Base-by-base conservation (phyloP, 2,888 invertebrate species). In the Melanostoma scalare region DNA sequence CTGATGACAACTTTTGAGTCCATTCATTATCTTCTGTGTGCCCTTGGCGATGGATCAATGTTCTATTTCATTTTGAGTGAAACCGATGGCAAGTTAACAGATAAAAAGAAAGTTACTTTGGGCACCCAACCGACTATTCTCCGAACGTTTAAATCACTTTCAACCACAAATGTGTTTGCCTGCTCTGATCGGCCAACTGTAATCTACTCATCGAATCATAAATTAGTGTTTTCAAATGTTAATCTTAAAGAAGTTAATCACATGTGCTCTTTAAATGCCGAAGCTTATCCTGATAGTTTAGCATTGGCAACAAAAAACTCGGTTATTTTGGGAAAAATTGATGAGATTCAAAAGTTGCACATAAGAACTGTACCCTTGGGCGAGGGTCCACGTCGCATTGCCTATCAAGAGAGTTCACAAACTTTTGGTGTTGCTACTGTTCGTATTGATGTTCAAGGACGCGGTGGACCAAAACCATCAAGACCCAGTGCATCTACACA, bases 111-210 rank as follows among this genome's bases (percentile, higher is more conserved):
- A 89, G 98, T 99, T 20, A 98, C 98, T 0, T 92, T 99, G 3
- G 99, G 99, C 63, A 99, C 99, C 0, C 99, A 99, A 89, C 99
- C 99, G 9, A 99, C 98, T 0, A 96, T 97, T 9, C 92, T 99
- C 71, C 94, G 96, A 82, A 96, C 97, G 5, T 99, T 99, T 90
- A 94, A 96, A 86, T 96, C 97, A 0, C 93, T 96, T 65, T 95
- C 97, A 9, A 98, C 98, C 0, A 97, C 96, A 10, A 99, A 99
- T 91, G 98, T 99, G 42, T 99, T 99, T 92, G 99, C 99, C 31
- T 99, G 99, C 91, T 99, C 98, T 0, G 99, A 99, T 91, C 94
- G 99, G 61, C 99, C 99, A 0, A 99, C 99, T 0, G 99, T 99
- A 9, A 99, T 99, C 87, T 99, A 99, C 92, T 99, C 98, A 4